These are phyloP conservation scores for Pecten maximus DNA, from an alignment of 2,888 invertebrate genomes.

Conservation along the genomic window DNA sequence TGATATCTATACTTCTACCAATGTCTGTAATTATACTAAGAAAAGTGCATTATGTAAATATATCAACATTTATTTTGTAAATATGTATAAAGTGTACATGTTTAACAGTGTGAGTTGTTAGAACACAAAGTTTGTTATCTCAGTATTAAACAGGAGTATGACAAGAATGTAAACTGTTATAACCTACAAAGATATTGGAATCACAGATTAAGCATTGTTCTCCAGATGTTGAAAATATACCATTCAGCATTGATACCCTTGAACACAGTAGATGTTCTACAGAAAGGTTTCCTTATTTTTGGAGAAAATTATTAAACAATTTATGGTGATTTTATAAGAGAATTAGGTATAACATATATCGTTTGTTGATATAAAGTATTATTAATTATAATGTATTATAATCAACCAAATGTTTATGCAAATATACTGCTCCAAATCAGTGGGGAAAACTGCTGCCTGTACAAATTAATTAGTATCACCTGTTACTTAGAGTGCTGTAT, in stretches of 20 bases:
- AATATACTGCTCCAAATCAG: not conserved
- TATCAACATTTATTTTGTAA: not conserved
- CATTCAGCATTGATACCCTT: not conserved
- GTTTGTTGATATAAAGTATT: not conserved
- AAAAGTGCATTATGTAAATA: slow-evolving; percentile 11
- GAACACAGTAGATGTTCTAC: not conserved
- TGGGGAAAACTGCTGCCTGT: not conserved
- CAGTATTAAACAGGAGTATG: not conserved
- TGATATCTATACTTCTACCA: not conserved
- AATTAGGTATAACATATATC: too few species aligned
- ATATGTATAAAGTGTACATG: not conserved
- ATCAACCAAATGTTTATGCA: not conserved
- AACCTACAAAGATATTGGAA: not conserved
- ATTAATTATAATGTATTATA: not conserved
- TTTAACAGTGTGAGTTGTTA: not conserved
- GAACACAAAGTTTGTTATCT: not conserved
- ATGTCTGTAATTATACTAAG: not conserved
- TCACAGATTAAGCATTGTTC: not conserved
- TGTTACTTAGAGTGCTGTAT: not conserved
- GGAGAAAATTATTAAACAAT: too few species aligned
- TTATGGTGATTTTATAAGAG: too few species aligned
- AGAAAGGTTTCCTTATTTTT: not conserved
- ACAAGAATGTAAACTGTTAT: not conserved
- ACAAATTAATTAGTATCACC: not conserved
- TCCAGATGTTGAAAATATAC: not conserved